These are phyloP conservation scores for Istiophorus platypterus DNA, from an alignment of 2,113 vertebrate genomes.

Conservation along the genomic window DNA sequence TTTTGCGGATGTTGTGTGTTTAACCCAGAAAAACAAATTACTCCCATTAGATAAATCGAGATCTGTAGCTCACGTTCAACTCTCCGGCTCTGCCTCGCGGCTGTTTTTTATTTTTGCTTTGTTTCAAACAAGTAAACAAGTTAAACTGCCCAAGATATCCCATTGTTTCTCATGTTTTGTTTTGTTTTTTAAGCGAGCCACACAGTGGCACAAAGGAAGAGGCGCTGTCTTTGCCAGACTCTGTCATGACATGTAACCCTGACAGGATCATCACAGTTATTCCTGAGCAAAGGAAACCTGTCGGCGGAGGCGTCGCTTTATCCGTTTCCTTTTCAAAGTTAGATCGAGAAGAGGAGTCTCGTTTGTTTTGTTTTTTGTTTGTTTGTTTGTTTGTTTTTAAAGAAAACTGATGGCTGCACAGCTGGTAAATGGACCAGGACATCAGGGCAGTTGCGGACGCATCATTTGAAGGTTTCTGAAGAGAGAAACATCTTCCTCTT, in stretches of 20 bases:
- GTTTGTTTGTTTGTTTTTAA: too few species aligned
- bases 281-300: neutral
- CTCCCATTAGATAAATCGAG: neutral
- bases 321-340: neutral
- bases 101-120: too few species aligned
- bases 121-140: too few species aligned
- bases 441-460: neutral
- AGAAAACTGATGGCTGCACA: too few species aligned
- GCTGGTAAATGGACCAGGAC: neutral
- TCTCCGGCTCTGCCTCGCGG: neutral
- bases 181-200: neutral
- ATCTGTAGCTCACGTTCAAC: neutral
- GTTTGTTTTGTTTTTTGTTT: too few species aligned
- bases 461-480: neutral
- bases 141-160: too few species aligned
- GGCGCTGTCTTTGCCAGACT: conserved; percentile 8
- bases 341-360: neutral
- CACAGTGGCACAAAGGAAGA: conserved; percentile 14
- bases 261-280: conserved; percentile 29
- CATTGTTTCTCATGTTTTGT: too few species aligned
- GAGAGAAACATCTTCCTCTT: neutral
- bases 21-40: neutral
- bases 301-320: neutral
- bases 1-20: too few species aligned
- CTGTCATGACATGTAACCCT: conserved; percentile 54